Evolutionary conservation across 2,888 invertebrate species (phyloP), one percentile per base, ranked within the genome.

Genomic region (Cheilosia impressa): DNA sequence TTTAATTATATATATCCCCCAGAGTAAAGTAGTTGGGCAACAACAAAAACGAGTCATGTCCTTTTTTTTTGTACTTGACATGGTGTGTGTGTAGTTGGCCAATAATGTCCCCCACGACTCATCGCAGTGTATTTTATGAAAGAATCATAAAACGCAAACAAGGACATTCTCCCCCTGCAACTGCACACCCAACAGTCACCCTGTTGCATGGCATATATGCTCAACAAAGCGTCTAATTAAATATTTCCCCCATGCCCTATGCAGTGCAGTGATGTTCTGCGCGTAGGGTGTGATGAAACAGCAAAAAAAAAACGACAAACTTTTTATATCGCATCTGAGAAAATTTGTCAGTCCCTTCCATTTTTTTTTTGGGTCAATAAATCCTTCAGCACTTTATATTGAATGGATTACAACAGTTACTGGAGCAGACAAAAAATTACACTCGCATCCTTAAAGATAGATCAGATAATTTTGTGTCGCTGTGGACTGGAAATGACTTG

Each of bases 221-320:
- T 62, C 68, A 77, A 63, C 78, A 62, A 72, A 72, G 68, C 72
- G 52, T 73, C 78, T 78, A 83, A 83, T 83, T 78, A 83, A 83
- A 78, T 68, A 78, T 73, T 73, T 73, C 45, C 68, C 22, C 65
- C 63, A 27, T 27, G 27, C 69, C 52, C 24, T 17, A 10, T 34
- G 5, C 10, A 10, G 52, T 72, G 52, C 58, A 27, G 53, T 63
- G 41, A 71, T 71, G 62, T 41, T 9, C 13, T 43, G 52, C 31
- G 50, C 1, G 19, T 43, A 5, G 9, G 15, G 41, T n/a, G 19
- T 10, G 19, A 62, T 19, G 50, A n/a, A 17, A 60, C 19, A 62
- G 15, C 19, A 19, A 19, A 22, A 62, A 53, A 22, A 17, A 31
- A 57, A 62, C 57, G 55, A 45, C 9, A n/a, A 63, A 63, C 34